Evolutionary conservation across 1,140 invertebrate genomes (phyloP).

Genomic region (Arctopsyche grandis): DNA sequence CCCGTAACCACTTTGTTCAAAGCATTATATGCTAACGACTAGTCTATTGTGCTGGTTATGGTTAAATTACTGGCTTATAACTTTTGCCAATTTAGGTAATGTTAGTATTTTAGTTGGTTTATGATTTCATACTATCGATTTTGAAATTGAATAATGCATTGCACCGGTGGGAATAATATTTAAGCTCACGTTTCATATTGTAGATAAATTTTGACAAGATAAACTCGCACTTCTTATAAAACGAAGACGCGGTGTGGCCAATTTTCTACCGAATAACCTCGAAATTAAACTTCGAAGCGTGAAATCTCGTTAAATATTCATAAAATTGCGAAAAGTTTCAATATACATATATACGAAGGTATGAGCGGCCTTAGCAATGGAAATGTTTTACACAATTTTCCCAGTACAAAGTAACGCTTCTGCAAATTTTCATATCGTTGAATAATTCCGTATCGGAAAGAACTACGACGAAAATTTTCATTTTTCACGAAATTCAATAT

Average conservation of each 20-base stretch:
- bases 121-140: too few species aligned
- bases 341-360: neutral
- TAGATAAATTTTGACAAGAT: slow-evolving; percentile 1
- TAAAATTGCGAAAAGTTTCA: slow-evolving; percentile 25
- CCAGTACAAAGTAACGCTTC: neutral
- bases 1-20: too few species aligned
- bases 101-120: too few species aligned
- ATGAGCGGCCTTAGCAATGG: neutral
- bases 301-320: slow-evolving; percentile 27
- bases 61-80: too few species aligned
- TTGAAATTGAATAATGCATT: too few species aligned
- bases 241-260: neutral
- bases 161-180: neutral
- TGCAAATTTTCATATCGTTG: slow-evolving; percentile 1
- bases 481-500: neutral
- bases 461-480: neutral
- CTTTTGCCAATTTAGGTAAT: too few species aligned
- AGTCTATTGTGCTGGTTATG: too few species aligned
- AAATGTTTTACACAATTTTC: slow-evolving; percentile 15
- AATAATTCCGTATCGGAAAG: neutral
- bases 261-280: neutral
- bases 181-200: neutral
- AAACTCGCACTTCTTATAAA: neutral
- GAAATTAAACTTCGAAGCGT: slow-evolving; percentile 15
- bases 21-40: too few species aligned